Evolutionary conservation across 1,140 invertebrate genomes (phyloP), one percentile per base, ranked within the genome.

Genomic region (Notospermus geniculatus): DNA sequence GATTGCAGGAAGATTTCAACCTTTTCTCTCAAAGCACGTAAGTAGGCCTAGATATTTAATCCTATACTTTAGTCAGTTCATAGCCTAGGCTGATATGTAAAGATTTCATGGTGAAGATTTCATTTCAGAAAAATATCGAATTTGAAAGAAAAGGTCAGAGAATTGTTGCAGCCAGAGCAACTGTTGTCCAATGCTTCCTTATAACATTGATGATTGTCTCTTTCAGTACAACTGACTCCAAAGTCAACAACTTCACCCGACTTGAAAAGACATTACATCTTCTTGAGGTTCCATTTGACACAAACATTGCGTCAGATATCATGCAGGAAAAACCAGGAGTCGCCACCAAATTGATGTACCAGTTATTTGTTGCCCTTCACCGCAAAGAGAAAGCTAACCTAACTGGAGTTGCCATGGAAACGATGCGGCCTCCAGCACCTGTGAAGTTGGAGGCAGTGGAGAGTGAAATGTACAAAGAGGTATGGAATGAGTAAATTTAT

Each of bases 321-420:
- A 82, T 82, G 80, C 79, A 74, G 19, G 78, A 80, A 58, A 75
- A 71, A 56, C 76, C 77, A 66, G 75, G 76, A 1, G 73, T 75
- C 23, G 77, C 76, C 22, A 81, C 79, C 9, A 64, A 72, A 19
- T 63, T 81, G 7, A 69, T 82, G 66, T 82, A 82, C 58, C 79
- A 82, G 62, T 64, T 82, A 22, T 82, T 80, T 64, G 74, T 81
- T n/a, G 75, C 79, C 28, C 66, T 82, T n/a, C 80, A 71, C 43
- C 77, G 78, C 59, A 82, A 82, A 65, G 75, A 79, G 62, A 81
- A 80, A 53, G 67, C 73, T 4, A 79, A 77, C 62, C 64, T 82
- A n/a, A 82, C 80, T 50, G 77, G 76, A 43, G 71, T 78, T 67
- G 77, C 79, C 59, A 80, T 81, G 78, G 78, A 81, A 72, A 80